A percentile compares a stretch with the other conserved stretches of the same genome.
These are phyloP conservation scores for Aphodius sticticus DNA, from an alignment of 2,888 invertebrate species.

Conservation along the genomic window DNA sequence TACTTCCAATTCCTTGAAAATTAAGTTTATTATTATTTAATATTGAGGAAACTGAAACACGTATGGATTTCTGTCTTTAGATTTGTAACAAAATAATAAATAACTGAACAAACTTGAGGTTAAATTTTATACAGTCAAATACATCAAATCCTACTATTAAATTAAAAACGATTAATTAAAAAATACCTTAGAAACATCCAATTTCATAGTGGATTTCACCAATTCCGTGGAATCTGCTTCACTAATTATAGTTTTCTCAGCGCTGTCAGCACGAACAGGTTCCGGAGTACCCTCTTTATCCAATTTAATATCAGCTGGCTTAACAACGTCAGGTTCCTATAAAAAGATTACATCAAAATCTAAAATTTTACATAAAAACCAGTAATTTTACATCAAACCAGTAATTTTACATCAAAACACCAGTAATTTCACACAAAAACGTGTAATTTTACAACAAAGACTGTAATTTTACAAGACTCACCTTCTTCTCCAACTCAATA, in stretches of 20 bases:
- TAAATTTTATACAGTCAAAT: too few relatives aligned
- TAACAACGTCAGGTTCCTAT: neutral
- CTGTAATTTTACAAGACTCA: constrained; percentile 4
- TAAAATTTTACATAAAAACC: constrained; percentile 21
- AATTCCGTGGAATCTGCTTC: constrained; percentile 60
- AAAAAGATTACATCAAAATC: neutral
- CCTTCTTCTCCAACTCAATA: constrained; percentile 36
- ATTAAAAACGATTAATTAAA: too few relatives aligned
- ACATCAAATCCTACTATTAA: too few relatives aligned
- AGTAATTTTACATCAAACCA: neutral
- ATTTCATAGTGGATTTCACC: constrained; percentile 44
- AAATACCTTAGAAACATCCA: constrained; percentile 33
- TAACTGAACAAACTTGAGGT: too few relatives aligned
- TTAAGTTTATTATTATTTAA: neutral
- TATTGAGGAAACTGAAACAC: too few relatives aligned
- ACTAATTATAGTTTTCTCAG: constrained; percentile 57
- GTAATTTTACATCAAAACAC: neutral
- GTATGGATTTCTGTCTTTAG: too few relatives aligned
- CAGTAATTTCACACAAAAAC: neutral
- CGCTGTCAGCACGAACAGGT: constrained; percentile 39
- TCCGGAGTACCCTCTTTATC: constrained; percentile 43
- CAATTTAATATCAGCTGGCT: constrained; percentile 10
- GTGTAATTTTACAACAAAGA: constrained; percentile 15
- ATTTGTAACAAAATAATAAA: too few relatives aligned
- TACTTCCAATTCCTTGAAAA: constrained; percentile 39